Percentiles rank a stretch among this genome's conserved stretches.
Evolutionary conservation across 2,113 vertebrate genomes (phyloP).

Genomic region (Euleptes europaea): DNA sequence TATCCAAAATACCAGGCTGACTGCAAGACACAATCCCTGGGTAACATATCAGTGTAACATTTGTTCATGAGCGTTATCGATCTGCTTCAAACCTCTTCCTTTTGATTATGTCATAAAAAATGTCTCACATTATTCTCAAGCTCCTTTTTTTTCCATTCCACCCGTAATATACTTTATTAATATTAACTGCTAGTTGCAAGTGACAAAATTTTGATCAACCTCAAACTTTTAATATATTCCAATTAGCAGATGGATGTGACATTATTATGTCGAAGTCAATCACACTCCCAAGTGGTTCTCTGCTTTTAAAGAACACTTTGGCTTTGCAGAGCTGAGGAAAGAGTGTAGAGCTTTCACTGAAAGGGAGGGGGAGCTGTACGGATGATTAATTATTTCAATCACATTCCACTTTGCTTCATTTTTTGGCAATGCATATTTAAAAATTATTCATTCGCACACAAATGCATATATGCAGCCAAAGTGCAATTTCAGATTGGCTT

Average conservation of each 20-base stretch:
- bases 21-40: not conserved
- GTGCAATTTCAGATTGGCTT: not conserved
- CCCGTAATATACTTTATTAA: conserved; percentile 19
- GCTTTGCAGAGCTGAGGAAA: not conserved
- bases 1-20: not conserved
- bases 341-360: not conserved
- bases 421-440: not conserved
- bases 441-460: conserved; percentile 17
- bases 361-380: not conserved
- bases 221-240: conserved; percentile 29
- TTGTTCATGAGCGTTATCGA: not conserved
- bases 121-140: not conserved
- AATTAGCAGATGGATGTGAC: conserved; percentile 1
- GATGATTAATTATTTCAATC: conserved; percentile 21
- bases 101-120: conserved; percentile 25
- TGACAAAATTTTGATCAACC: conserved; percentile 23
- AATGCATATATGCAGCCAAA: not conserved
- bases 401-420: not conserved
- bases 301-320: conserved; percentile 18
- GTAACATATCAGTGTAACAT: not conserved
- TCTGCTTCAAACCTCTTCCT: conserved; percentile 6
- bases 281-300: not conserved
- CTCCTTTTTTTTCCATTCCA: not conserved
- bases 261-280: conserved; percentile 7
- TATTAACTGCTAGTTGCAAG: conserved; percentile 28